A percentile compares a stretch with the other conserved stretches of the same genome.
These are phyloP conservation scores for Drosophila emarginata DNA, from an alignment of 2,888 invertebrate genomes.

Conservation along the genomic window DNA sequence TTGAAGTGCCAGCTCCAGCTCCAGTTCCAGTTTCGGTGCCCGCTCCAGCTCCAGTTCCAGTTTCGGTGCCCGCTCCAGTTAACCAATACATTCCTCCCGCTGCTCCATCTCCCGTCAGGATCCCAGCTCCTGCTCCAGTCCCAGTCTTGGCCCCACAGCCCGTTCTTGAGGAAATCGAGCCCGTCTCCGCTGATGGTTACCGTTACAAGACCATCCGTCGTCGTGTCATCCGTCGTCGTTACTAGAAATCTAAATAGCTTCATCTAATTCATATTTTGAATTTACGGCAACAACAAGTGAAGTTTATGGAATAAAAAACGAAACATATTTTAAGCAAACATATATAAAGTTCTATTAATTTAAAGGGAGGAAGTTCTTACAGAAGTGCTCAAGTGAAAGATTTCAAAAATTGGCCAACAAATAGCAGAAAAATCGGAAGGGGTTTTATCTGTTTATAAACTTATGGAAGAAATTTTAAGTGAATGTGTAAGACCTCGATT, in stretches of 20 bases:
- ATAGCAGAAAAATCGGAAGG: too few species aligned
- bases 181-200: conserved; percentile 71
- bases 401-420: too few species aligned
- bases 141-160: conserved; percentile 50
- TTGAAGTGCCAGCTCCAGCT: conserved; percentile 37
- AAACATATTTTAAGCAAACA: background rate
- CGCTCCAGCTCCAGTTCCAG: conserved; percentile 39
- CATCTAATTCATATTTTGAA: conserved; percentile 14
- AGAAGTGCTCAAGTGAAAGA: background rate
- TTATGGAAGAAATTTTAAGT: too few species aligned
- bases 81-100: too few species aligned
- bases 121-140: conserved; percentile 36
- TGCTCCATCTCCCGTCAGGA: conserved; percentile 22
- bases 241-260: conserved; percentile 40
- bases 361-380: background rate
- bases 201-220: conserved; percentile 75
- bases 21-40: conserved; percentile 33
- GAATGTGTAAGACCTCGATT: too few species aligned
- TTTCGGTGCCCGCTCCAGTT: conserved; percentile 38
- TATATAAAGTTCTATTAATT: background rate
- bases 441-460: too few species aligned
- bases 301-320: background rate
- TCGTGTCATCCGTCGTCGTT: conserved; percentile 72
- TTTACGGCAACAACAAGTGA: conserved; percentile 19
- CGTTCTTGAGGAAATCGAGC: conserved; percentile 72